Evolutionary conservation across 1,140 invertebrate species (phyloP), one percentile per base, ranked within the genome.

Genomic region (Nasonia vitripennis): DNA sequence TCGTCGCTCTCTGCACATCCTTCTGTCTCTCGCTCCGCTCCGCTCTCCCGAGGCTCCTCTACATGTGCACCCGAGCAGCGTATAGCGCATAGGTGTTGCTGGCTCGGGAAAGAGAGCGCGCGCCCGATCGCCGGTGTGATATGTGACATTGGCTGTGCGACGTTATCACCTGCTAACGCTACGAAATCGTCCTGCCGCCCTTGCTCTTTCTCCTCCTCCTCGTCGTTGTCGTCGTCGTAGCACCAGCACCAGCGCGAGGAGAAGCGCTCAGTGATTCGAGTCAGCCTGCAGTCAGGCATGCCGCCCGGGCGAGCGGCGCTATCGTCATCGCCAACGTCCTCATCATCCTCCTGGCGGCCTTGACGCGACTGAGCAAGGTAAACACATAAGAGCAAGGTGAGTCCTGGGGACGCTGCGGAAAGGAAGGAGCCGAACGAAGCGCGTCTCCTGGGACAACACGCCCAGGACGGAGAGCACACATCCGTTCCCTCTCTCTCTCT

Each of bases 221-320:
- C 27, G 27, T 1, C 27, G 27, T 27, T 1, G 34, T 37, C 3
- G 34, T 37, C 34, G 34, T 34, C 34, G 34, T n/a, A 37, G 34
- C 5, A 5, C 0, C 5, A 37, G 2, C 34, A 37, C 34, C 2
- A 37, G 34, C 34, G 34, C 34, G 5, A 37, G 5, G 34, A 6
- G 34, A 37, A 37, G 34, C 34, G 34, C 3, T 6, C 87, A 89
- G 89, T 89, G 88, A 89, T 89, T 89, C 89, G 90, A 92, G 90
- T 90, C 74, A 23, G 23, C 11, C 55, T 78, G 3, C 10, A n/a
- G 77, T 62, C 68, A 62, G 83, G 79, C 92, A 93, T 93, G 92
- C 92, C 92, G 92, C 91, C 92, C 91, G 91, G 92, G 91, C 91
- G 31, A 27, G 41, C 37, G 6, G 45, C 41, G 41, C 11, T 5